Percentiles rank a stretch among this genome's conserved stretches.
These are phyloP conservation scores for Drosophila pandora DNA, from an alignment of 1,140 invertebrate species.

Conservation along the genomic window DNA sequence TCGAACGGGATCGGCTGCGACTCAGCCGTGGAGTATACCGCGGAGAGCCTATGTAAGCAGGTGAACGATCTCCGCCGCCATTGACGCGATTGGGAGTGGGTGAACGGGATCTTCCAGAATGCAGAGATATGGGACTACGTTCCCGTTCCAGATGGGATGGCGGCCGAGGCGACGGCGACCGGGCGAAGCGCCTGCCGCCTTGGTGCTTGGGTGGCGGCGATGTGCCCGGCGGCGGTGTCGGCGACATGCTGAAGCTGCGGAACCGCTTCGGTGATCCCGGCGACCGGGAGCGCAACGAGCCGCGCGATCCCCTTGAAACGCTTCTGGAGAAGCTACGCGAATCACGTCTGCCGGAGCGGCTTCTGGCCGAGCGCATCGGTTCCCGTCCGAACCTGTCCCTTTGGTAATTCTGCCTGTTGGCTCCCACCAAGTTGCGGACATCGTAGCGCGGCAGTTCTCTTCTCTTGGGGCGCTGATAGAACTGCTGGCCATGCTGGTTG, in stretches of 20 bases:
- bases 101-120: conserved; percentile 65
- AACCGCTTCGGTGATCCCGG: conserved; percentile 60
- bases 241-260: conserved; percentile 76
- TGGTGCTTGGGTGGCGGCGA: conserved; percentile 28
- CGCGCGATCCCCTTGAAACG: conserved; percentile 35
- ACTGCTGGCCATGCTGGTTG: conserved; percentile 31
- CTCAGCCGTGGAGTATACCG: conserved; percentile 71
- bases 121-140: conserved; percentile 68
- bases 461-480: conserved; percentile 87
- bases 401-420: conserved; percentile 79
- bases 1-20: conserved; percentile 61
- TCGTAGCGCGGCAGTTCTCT: conserved; percentile 93
- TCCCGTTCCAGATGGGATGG: conserved; percentile 35
- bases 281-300: conserved; percentile 48
- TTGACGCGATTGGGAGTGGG: conserved; percentile 66
- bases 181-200: conserved; percentile 38
- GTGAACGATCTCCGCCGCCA: conserved; percentile 48
- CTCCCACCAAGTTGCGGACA: conserved; percentile 90
- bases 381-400: conserved; percentile 93
- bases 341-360: conserved; percentile 54
- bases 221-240: conserved; percentile 44
- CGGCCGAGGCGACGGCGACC: conserved; percentile 47
- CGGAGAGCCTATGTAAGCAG: conserved; percentile 49
- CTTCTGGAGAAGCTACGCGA: conserved; percentile 63
- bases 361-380: conserved; percentile 84